Evolutionary conservation across 1,140 invertebrate genomes (phyloP).

Genomic region (Goniozus legneri): DNA sequence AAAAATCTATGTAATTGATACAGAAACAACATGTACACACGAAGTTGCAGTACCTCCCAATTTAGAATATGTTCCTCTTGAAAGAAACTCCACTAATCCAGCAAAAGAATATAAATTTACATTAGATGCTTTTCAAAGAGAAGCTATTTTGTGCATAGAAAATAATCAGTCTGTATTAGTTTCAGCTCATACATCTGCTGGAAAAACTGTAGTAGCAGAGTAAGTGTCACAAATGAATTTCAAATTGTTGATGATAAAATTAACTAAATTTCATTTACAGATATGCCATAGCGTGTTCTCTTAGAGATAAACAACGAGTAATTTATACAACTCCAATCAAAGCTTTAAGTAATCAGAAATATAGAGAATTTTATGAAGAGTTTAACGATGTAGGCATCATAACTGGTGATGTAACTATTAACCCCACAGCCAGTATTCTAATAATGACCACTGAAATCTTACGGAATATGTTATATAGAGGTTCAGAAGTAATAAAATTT

Average conservation of each 20-base stretch:
- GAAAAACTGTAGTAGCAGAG: slow-evolving; percentile 99
- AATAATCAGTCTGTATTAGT: slow-evolving; percentile 97
- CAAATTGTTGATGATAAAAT: neutral
- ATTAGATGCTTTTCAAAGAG: slow-evolving; percentile 97
- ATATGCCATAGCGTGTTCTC: slow-evolving; percentile 70
- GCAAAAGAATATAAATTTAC: slow-evolving; percentile 93
- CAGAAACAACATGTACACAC: slow-evolving; percentile 85
- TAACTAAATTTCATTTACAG: slow-evolving; percentile 44
- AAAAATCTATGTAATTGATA: slow-evolving; percentile 82
- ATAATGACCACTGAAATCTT: slow-evolving; percentile 99
- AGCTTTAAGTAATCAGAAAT: slow-evolving; percentile 99
- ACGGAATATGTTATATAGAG: slow-evolving; percentile 97
- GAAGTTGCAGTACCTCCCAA: slow-evolving; percentile 89
- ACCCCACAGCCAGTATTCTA: slow-evolving; percentile 93
- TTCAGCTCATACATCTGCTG: slow-evolving; percentile 99
- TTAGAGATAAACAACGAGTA: slow-evolving; percentile 77
- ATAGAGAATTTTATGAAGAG: slow-evolving; percentile 95
- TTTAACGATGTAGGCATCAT: slow-evolving; percentile 97
- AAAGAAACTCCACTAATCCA: slow-evolving; percentile 62
- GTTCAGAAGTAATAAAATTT: slow-evolving; percentile 89
- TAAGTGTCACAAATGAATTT: slow-evolving; percentile 53
- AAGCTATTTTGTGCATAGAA: slow-evolving; percentile 96
- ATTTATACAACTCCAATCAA: slow-evolving; percentile 99
- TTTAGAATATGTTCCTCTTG: slow-evolving; percentile 75
- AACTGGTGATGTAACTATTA: slow-evolving; percentile 99